Evolutionary conservation across 2,797 vertebrate species (phyloP).

Genomic region (Natrix natrix): DNA sequence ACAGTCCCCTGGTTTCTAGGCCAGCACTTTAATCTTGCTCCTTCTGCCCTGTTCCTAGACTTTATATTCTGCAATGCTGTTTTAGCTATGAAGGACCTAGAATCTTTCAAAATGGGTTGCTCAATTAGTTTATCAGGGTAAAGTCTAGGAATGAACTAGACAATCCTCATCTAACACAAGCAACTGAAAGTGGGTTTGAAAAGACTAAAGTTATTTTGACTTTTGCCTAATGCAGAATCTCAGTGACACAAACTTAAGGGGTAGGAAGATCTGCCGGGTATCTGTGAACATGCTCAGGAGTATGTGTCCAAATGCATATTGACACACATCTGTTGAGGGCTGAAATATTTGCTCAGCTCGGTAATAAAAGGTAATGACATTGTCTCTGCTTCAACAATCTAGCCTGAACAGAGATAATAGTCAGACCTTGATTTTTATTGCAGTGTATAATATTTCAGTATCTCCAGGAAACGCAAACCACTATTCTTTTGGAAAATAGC

Average conservation of each 20-base stretch:
- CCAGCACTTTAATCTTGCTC: neutral
- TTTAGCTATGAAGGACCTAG: too few relatives aligned
- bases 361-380: constrained; percentile 2
- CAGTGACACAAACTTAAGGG: neutral
- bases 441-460: constrained; percentile 28
- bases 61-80: neutral
- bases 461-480: constrained; percentile 23
- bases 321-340: neutral
- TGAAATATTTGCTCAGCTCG: neutral
- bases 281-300: neutral
- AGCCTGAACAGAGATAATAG: neutral
- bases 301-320: neutral
- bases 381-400: neutral
- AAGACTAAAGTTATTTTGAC: neutral
- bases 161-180: neutral
- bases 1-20: neutral
- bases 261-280: neutral
- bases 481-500: constrained; percentile 25
- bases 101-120: neutral
- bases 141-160: neutral
- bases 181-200: neutral
- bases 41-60: neutral
- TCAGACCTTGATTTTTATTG: constrained; percentile 29
- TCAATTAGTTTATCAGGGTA: neutral
- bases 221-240: neutral